phyloP scores from a whole-genome alignment of 1,140 invertebrate species.

The Spodoptera litura region DNA sequence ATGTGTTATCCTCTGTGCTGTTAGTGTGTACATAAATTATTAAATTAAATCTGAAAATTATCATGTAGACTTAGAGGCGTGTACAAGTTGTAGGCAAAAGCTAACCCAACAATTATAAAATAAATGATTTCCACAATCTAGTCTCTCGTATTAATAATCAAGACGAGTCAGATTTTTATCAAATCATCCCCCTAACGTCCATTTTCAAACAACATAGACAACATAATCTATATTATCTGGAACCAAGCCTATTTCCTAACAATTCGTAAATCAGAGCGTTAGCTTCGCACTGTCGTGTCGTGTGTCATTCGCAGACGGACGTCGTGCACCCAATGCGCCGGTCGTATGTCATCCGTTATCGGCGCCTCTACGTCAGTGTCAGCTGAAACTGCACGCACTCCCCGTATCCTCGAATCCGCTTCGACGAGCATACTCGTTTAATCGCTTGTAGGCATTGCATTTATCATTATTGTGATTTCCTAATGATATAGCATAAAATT shows the following conservation, averaged over 20 bases:
- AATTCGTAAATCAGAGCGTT: constrained; percentile 40
- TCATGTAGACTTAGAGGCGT: too few species aligned
- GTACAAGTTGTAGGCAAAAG: too few species aligned
- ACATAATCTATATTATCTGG: too few species aligned
- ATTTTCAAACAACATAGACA: too few species aligned
- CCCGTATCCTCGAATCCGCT: constrained; percentile 4
- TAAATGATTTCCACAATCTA: too few species aligned
- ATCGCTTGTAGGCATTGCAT: background rate
- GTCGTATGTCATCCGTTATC: constrained; percentile 78
- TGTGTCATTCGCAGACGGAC: constrained; percentile 73
- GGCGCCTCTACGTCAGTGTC: constrained; percentile 74
- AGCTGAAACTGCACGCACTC: constrained; percentile 44
- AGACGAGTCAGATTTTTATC: too few species aligned
- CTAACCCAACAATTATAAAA: too few species aligned
- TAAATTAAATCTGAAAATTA: too few species aligned
- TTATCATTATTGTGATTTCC: background rate
- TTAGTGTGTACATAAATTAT: too few species aligned
- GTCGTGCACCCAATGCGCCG: constrained; percentile 58
- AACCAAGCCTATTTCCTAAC: background rate
- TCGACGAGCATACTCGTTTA: constrained; percentile 9
- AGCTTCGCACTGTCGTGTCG: constrained; percentile 37
- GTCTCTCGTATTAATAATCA: too few species aligned
- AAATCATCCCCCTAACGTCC: too few species aligned
- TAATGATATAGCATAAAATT: background rate
- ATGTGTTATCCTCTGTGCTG: too few species aligned